phyloP scores from a whole-genome alignment of 2,113 vertebrate species.

The Leucopsar rothschildi region DNA sequence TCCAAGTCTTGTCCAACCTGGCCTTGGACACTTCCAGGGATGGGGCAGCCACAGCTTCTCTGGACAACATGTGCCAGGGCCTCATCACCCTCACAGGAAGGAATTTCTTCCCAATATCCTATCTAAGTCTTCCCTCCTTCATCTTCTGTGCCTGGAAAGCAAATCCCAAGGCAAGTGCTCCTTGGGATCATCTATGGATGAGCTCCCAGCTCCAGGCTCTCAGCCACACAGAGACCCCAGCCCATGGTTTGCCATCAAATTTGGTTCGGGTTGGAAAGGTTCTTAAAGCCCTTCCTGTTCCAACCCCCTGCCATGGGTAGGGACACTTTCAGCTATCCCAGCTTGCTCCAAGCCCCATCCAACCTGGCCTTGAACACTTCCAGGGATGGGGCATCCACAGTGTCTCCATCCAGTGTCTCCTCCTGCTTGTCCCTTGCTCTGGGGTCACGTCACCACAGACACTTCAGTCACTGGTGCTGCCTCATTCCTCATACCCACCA shows the following conservation, averaged over 20 bases:
- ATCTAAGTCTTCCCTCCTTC: not conserved
- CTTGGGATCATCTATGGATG: not conserved
- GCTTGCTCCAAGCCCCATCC: not conserved
- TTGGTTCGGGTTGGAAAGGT: not conserved
- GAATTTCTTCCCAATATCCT: not conserved
- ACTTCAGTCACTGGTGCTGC: not conserved
- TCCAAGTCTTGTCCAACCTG: fast-evolving
- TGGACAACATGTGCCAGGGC: fast-evolving
- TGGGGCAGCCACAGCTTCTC: not conserved
- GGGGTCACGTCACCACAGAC: not conserved
- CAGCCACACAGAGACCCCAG: not conserved
- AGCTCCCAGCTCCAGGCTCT: not conserved
- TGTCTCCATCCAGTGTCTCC: not conserved
- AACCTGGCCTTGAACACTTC: not conserved
- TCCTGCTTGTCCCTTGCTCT: not conserved
- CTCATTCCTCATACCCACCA: not conserved
- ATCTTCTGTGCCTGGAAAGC: not conserved
- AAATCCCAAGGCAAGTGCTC: not conserved
- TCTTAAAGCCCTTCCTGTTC: not conserved
- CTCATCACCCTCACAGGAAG: not conserved
- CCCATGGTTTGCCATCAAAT: not conserved
- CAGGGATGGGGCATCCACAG: not conserved
- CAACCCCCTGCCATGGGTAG: not conserved
- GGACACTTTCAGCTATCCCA: not conserved
- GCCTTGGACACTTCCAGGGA: not conserved